Evolutionary conservation across 92 coral and sea anemone species (phyloP).

Genomic region (Bergia puertoricense): DNA sequence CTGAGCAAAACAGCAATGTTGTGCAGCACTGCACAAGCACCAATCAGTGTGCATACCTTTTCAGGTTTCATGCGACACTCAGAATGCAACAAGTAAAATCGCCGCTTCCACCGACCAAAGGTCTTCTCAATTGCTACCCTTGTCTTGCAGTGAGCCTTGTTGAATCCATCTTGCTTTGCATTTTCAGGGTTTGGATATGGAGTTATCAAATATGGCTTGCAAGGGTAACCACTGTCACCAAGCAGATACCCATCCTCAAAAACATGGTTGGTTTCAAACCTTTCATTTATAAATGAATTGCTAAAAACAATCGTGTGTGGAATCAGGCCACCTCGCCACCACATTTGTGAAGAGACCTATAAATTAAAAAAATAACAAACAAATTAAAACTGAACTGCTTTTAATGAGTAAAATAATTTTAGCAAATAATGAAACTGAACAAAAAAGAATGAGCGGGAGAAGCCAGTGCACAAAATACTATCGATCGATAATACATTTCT

Average conservation of each 20-base stretch:
- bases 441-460: too few species aligned
- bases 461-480: too few species aligned
- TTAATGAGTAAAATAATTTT: background rate
- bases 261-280: too few species aligned
- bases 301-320: conserved; percentile 35
- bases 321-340: conserved; percentile 57
- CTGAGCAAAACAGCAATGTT: conserved; percentile 39
- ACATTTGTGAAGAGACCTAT: conserved; percentile 42
- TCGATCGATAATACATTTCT: too few species aligned
- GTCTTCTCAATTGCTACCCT: conserved; percentile 41
- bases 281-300: background rate
- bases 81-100: conserved; percentile 42
- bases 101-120: conserved; percentile 49
- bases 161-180: conserved; percentile 33
- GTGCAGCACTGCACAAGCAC: conserved; percentile 47
- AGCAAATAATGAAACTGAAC: background rate
- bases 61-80: conserved; percentile 44
- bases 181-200: conserved; percentile 41
- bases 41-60: conserved; percentile 34
- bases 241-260: conserved; percentile 50
- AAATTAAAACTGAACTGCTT: background rate
- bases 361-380: background rate
- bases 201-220: conserved; percentile 43
- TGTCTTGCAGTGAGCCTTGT: conserved; percentile 41
- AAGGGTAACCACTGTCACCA: conserved; percentile 58